These are phyloP conservation scores for Mus caroli DNA, from an alignment of 2,797 vertebrate species.

Conservation along the genomic window DNA sequence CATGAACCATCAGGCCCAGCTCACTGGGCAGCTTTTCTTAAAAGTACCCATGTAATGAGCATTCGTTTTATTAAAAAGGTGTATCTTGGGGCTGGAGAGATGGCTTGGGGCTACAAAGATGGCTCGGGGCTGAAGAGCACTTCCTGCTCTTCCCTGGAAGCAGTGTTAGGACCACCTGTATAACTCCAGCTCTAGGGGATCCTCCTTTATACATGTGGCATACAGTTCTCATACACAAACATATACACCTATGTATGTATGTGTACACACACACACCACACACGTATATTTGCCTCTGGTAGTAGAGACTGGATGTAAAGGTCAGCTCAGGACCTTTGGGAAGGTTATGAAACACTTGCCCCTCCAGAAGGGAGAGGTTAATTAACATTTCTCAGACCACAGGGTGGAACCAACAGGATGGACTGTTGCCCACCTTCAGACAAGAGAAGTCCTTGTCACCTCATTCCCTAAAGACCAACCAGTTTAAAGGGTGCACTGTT, in stretches of 20 bases:
- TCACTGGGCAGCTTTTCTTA: neutral
- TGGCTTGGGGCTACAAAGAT: neutral
- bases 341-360: no score
- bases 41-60: neutral
- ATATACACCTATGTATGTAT: neutral
- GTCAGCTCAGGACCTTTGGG: no score
- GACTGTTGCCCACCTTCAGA: no score
- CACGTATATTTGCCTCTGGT: no score
- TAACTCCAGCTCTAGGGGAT: neutral
- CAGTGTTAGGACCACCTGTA: neutral
- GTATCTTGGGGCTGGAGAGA: neutral
- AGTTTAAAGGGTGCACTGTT: no score
- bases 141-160: neutral
- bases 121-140: neutral
- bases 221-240: neutral
- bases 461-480: no score
- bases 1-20: neutral
- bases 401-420: no score
- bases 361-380: no score
- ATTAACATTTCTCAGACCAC: no score
- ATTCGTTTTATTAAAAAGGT: constrained; percentile 38
- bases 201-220: neutral
- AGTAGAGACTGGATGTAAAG: no score
- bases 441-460: no score
- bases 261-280: neutral